Conservation (phyloP, 2,113 vertebrate species). For the Hiodon tergisus region DNA sequence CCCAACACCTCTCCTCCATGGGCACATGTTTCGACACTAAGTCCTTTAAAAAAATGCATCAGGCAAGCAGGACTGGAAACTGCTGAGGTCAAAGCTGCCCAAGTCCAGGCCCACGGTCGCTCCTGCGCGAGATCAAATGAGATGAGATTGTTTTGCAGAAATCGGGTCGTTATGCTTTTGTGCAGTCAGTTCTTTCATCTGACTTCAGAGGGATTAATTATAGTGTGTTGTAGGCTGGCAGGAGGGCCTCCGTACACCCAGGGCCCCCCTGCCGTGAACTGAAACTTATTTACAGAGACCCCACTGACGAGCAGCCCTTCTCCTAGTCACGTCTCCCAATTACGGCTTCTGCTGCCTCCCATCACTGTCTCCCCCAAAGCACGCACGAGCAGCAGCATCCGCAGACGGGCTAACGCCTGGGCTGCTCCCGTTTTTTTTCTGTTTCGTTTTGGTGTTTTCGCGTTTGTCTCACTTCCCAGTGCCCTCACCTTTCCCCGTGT, state of each 20-base stretch:
- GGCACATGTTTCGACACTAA: too few relatives aligned
- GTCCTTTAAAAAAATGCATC: too few relatives aligned
- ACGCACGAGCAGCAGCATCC: not conserved
- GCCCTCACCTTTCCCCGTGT: not conserved
- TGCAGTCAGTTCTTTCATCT: slow-evolving; percentile 31
- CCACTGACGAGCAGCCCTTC: slow-evolving; percentile 5
- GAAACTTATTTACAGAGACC: slow-evolving; percentile 35
- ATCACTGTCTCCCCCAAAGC: not conserved
- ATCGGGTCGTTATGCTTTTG: slow-evolving; percentile 24
- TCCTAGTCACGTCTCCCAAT: not conserved
- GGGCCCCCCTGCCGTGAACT: slow-evolving; percentile 22
- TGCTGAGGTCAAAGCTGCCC: not conserved
- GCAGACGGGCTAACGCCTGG: not conserved
- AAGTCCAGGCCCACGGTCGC: not conserved
- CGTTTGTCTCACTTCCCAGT: not conserved
- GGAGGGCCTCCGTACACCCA: slow-evolving; percentile 9
- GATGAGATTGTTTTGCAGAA: not conserved
- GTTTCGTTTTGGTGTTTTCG: not conserved
- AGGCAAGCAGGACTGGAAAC: too few relatives aligned
- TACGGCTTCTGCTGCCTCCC: not conserved
- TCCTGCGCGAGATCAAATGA: not conserved
- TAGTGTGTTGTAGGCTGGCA: slow-evolving; percentile 29
- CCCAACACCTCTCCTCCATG: not conserved
- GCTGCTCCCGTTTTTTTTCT: not conserved
- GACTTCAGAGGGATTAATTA: slow-evolving; percentile 43